Percentiles rank a stretch among this genome's conserved stretches.
phyloP scores from a whole-genome alignment of 2,797 vertebrate genomes.

The Loriculus beryllinus region DNA sequence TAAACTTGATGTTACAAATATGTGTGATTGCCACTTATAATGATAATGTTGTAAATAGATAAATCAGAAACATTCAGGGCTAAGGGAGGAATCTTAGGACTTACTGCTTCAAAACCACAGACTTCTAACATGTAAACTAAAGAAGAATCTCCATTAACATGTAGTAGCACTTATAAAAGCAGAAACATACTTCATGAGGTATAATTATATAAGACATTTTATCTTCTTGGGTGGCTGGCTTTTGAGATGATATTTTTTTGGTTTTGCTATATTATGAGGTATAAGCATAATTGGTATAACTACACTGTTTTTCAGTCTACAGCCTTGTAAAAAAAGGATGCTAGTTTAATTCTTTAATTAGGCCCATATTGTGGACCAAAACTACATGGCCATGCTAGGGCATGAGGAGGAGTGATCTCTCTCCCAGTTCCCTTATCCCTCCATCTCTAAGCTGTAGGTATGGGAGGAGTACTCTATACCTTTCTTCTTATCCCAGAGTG shows the following conservation, averaged over 20 bases:
- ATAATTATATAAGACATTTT: constrained; percentile 47
- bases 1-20: not conserved
- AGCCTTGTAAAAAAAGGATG: not conserved
- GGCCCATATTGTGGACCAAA: not conserved
- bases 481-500: not conserved
- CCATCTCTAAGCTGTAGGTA: constrained; percentile 1
- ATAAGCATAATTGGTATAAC: constrained; percentile 32
- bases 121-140: not conserved
- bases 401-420: constrained; percentile 19
- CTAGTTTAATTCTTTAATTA: constrained; percentile 33
- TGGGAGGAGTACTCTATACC: not conserved
- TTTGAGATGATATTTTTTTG: not conserved
- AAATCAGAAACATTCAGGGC: not conserved
- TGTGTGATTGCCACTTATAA: not conserved
- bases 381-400: not conserved
- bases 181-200: constrained; percentile 15
- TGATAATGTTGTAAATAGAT: not conserved
- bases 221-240: constrained; percentile 46
- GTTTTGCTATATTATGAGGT: not conserved
- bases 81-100: not conserved
- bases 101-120: constrained; percentile 3
- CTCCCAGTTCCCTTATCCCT: constrained; percentile 1
- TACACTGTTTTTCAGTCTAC: not conserved
- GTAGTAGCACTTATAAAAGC: constrained; percentile 13
- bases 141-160: not conserved